Conservation (phyloP, 2,797 vertebrate genomes). For the Halcyon smyrnensis region DNA sequence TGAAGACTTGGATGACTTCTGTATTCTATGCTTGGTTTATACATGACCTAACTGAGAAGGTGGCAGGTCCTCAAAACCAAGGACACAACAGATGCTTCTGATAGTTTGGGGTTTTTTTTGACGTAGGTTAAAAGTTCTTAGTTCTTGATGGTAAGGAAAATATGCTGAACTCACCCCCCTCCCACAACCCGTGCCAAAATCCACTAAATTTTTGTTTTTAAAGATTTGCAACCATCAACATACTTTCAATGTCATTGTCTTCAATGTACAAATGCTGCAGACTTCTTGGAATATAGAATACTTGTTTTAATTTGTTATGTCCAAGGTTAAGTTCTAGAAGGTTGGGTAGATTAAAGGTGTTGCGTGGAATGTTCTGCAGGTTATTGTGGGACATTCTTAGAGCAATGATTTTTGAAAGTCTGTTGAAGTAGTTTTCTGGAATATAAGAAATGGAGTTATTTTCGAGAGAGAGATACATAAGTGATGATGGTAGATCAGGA, state of each 20-base stretch:
- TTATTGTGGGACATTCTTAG: conserved; percentile 82
- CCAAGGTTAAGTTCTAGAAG: conserved; percentile 84
- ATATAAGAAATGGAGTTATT: conserved; percentile 85
- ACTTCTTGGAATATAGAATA: conserved; percentile 82
- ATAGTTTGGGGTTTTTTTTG: neutral
- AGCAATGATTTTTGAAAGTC: conserved; percentile 79
- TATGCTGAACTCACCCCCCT: rapidly evolving
- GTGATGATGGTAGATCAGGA: conserved; percentile 78
- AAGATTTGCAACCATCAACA: conserved; percentile 23
- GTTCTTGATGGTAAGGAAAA: neutral
- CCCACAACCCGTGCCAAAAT: neutral
- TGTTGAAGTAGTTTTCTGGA: conserved; percentile 81
- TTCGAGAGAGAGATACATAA: conserved; percentile 86
- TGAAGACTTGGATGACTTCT: neutral
- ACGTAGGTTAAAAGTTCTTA: neutral
- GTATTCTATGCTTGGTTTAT: neutral
- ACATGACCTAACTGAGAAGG: neutral
- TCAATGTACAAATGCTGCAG: conserved; percentile 84
- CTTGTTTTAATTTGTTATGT: conserved; percentile 82
- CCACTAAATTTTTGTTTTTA: neutral
- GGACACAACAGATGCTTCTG: neutral
- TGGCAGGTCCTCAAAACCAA: neutral
- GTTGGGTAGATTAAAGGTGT: conserved; percentile 81
- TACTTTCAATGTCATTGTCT: conserved; percentile 84
- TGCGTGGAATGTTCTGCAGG: conserved; percentile 75